Evolutionary conservation across 1,140 invertebrate species (phyloP).

Genomic region (Gryllus bimaculatus): DNA sequence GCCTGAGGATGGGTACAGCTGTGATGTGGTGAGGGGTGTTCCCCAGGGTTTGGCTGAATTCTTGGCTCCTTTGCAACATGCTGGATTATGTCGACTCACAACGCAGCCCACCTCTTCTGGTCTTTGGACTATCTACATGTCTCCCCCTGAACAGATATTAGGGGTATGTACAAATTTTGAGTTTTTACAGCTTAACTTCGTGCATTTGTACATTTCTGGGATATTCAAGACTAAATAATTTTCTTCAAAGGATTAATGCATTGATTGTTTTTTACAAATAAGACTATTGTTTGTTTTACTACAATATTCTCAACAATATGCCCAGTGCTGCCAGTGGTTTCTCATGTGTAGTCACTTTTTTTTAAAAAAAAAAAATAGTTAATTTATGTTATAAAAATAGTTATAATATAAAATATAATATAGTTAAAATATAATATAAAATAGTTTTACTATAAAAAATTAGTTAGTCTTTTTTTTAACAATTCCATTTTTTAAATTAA

Average conservation of each 20-base stretch:
- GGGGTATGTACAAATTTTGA: constrained; percentile 17
- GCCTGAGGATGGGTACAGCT: constrained; percentile 96
- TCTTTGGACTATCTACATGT: constrained; percentile 92
- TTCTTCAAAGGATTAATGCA: not conserved
- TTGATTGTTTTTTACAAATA: not conserved
- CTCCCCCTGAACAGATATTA: constrained; percentile 29
- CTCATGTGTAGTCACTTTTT: too few species aligned
- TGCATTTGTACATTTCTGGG: not conserved
- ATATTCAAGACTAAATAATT: not conserved
- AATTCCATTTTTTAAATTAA: too few species aligned
- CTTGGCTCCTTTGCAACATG: constrained; percentile 73
- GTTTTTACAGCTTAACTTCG: not conserved
- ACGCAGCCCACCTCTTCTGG: constrained; percentile 83
- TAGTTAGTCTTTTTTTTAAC: too few species aligned
- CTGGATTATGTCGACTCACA: constrained; percentile 78
- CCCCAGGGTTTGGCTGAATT: constrained; percentile 90
- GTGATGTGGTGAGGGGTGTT: constrained; percentile 87
- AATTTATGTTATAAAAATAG: too few species aligned
- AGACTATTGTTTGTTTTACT: too few species aligned
- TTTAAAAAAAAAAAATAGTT: too few species aligned
- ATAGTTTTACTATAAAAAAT: too few species aligned
- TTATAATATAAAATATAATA: too few species aligned
- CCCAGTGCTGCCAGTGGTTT: too few species aligned
- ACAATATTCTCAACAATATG: too few species aligned
- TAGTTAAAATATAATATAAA: too few species aligned